Base-by-base conservation (phyloP, 2,113 vertebrate genomes). In the Butorides virescens region DNA sequence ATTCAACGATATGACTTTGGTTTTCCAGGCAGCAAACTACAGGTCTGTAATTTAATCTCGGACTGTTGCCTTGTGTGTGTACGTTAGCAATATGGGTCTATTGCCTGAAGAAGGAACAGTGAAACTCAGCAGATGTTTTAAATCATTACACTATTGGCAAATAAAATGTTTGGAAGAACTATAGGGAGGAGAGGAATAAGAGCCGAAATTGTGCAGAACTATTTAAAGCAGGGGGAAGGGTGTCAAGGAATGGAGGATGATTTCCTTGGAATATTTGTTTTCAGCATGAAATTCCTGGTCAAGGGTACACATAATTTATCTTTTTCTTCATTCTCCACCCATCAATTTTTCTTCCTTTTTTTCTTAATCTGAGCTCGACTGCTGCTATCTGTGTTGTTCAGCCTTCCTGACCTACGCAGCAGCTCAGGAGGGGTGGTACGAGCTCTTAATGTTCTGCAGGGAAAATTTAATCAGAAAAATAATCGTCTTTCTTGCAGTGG, bases 381-480 rank as follows among this genome's bases (percentile, higher is more conserved):
- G 59, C 81, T 88, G 67, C 83, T 94, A 3, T 95, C 89, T 79
- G 63, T 68, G 53, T 62, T 63, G 77, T 68, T 94, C 14, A 50
- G 88, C 73, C 63, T 83, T 91, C 75, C 85, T 72, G 85, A 90
- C 93, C 72, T 42, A 34, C 0, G 13, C 78, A 83, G 88, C 70
- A 93, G 46, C 74, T 93, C 95, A 96, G 65, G 14, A 96, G 87
- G 72, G 83, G 85, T 58, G 74, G 76, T 34, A 44, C 5, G 22
- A 97, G 96, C 94, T 97, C 97, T 95, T 92, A 96, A 98, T 98
- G 98, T 99, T 98, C 97, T 96, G 97, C 97, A 95, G 92, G 96
- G 92, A 97, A 98, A 98, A 98, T 96, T 81, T 98, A 98, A 98
- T 98, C 97, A 98, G 97, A 97, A 98, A 97, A 98, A 98, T 98